These are phyloP conservation scores for Sebastes miniatus DNA, from an alignment of 2,797 vertebrate species.

Conservation along the genomic window DNA sequence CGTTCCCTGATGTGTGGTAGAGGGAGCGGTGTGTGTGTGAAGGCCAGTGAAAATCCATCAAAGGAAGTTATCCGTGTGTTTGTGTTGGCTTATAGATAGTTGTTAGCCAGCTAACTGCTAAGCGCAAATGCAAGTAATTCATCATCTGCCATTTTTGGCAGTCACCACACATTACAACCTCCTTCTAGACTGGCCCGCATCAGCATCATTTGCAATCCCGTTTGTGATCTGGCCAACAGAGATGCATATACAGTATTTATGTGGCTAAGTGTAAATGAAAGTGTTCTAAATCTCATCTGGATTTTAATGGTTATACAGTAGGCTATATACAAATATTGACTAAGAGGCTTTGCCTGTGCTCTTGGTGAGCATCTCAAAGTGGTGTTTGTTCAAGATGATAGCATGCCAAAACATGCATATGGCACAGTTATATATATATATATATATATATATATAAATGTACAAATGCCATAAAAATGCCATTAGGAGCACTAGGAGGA, in stretches of 20 bases:
- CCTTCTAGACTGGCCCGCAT: too few species aligned
- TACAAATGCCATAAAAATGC: too few species aligned
- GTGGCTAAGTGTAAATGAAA: background rate
- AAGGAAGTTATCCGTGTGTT: background rate
- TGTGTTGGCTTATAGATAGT: background rate
- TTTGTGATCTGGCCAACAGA: too few species aligned
- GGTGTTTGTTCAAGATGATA: too few species aligned
- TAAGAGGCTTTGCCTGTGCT: accelerated
- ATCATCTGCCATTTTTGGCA: background rate
- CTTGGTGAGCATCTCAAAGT: background rate
- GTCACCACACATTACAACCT: too few species aligned
- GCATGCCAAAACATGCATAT: background rate
- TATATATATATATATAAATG: too few species aligned
- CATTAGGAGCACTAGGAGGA: too few species aligned
- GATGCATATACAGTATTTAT: background rate
- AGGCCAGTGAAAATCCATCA: background rate
- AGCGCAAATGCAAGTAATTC: background rate
- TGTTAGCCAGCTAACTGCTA: background rate
- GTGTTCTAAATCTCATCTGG: background rate
- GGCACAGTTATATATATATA: background rate
- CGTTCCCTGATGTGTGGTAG: background rate
- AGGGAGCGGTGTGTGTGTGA: background rate
- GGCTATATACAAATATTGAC: too few species aligned
- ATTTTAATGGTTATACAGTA: too few species aligned
- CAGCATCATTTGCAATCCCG: too few species aligned